These are phyloP conservation scores for Eilema griseolum DNA, from an alignment of 2,888 invertebrate species.

Conservation along the genomic window DNA sequence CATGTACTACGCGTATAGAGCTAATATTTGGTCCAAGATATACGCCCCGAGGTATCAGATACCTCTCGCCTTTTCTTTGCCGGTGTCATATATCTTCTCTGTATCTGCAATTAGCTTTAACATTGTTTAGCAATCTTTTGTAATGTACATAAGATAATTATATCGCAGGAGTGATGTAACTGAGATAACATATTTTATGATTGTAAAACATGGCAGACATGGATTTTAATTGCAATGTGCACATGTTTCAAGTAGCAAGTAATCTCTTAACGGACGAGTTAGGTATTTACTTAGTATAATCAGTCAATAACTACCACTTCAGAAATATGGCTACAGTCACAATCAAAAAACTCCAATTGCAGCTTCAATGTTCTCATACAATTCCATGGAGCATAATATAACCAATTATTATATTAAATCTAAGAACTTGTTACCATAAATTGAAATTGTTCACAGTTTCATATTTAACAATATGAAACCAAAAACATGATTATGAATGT, in stretches of 20 bases:
- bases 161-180: not conserved
- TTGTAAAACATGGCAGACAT: not conserved
- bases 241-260: too few relatives aligned
- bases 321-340: too few relatives aligned
- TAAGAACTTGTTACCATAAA: not conserved
- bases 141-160: not conserved
- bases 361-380: not conserved
- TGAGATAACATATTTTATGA: not conserved
- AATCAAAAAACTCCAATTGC: too few relatives aligned
- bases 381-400: not conserved
- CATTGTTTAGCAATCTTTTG: not conserved
- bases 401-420: too few relatives aligned
- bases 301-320: too few relatives aligned
- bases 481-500: conserved; percentile 31
- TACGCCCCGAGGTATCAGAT: too few relatives aligned
- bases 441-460: conserved; percentile 13
- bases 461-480: conserved; percentile 41
- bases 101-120: not conserved
- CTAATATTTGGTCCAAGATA: too few relatives aligned
- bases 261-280: not conserved
- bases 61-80: too few relatives aligned
- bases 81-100: not conserved
- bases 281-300: too few relatives aligned
- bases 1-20: too few relatives aligned
- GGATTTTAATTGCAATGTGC: not conserved